Evolutionary conservation across 2,888 invertebrate species (phyloP).

Genomic region (Dolichopus griseipennis): DNA sequence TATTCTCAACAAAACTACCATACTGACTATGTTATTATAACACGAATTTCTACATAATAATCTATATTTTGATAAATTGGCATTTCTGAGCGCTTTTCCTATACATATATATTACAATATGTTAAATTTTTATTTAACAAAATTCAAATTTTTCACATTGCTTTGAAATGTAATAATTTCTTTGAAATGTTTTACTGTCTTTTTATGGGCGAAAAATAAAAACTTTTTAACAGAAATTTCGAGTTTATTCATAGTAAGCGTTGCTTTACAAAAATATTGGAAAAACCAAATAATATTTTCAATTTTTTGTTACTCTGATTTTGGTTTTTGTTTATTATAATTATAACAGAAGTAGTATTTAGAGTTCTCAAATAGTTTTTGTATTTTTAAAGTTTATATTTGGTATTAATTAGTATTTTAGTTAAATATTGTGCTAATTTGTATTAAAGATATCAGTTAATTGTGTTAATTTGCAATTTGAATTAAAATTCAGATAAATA

Average conservation of each 20-base stretch:
- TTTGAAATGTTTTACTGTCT: conserved; percentile 11
- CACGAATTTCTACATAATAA: conserved; percentile 7
- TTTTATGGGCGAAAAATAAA: conserved; percentile 8
- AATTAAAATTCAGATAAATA: conserved; percentile 1
- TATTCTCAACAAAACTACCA: conserved; percentile 7
- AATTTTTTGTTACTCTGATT: conserved; percentile 10
- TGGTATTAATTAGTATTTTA: conserved; percentile 7
- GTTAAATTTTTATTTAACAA: conserved; percentile 6
- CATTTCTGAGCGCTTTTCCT: conserved; percentile 7
- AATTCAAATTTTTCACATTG: conserved; percentile 8
- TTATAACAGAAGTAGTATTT: conserved; percentile 8
- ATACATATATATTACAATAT: conserved; percentile 6
- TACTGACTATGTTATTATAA: conserved; percentile 7
- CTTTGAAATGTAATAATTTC: background rate
- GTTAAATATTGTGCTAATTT: conserved; percentile 7
- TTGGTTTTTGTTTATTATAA: conserved; percentile 1
- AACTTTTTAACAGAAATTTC: conserved; percentile 8
- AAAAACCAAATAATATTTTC: conserved; percentile 7
- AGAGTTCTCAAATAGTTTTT: conserved; percentile 9
- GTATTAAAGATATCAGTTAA: conserved; percentile 7
- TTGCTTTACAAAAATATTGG: conserved; percentile 9
- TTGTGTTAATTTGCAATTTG: conserved; percentile 8
- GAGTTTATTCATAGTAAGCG: conserved; percentile 9
- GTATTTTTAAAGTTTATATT: conserved; percentile 9
- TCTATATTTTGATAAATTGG: conserved; percentile 7